Percentiles rank a stretch among this genome's conserved stretches.
Evolutionary conservation across 2,797 vertebrate species (phyloP).

Genomic region (Squalus acanthias): DNA sequence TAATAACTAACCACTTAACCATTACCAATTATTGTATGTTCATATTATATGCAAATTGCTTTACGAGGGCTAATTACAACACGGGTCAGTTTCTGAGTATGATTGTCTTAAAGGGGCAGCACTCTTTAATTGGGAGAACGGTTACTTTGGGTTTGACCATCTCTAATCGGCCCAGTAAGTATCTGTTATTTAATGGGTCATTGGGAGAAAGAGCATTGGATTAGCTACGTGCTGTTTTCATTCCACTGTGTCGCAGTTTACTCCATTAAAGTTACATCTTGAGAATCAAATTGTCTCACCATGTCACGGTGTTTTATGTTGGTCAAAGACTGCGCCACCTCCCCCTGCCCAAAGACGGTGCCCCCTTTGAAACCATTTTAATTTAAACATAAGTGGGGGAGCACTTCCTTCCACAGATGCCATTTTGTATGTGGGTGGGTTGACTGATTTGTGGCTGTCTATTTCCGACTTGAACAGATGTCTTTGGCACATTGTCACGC

Average conservation of each 20-base stretch:
- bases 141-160: neutral
- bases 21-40: neutral
- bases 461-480: neutral
- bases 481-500: neutral
- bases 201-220: neutral
- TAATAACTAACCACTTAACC: constrained; percentile 14
- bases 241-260: neutral
- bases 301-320: neutral
- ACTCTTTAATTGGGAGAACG: neutral
- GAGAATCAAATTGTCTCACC: no score
- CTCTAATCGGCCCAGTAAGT: neutral
- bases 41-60: constrained; percentile 15
- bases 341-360: neutral
- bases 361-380: neutral
- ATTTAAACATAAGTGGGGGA: neutral
- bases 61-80: neutral
- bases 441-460: neutral
- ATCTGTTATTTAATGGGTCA: neutral
- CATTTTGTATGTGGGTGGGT: no score
- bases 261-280: neutral
- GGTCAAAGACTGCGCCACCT: neutral
- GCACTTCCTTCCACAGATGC: neutral
- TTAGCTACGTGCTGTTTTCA: neutral
- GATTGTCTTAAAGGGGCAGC: neutral
- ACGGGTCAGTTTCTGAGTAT: neutral